Conservation (phyloP, 2,113 vertebrate species). For the Tenebrosternarchus preto region DNA sequence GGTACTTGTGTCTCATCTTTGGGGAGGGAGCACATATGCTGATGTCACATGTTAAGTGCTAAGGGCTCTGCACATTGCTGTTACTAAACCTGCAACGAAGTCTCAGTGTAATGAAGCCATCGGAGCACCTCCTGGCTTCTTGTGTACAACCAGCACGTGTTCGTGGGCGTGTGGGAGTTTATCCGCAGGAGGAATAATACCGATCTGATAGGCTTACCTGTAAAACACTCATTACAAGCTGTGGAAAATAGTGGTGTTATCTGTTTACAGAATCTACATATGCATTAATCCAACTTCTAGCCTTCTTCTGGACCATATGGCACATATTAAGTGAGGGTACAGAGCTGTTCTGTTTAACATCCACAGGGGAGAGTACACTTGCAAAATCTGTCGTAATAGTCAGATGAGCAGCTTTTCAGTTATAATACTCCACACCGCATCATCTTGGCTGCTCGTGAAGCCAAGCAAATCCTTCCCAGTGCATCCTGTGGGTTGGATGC, state of each 20-base stretch:
- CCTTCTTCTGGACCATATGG: too few relatives aligned
- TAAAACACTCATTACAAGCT: background rate
- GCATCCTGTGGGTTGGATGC: too few relatives aligned
- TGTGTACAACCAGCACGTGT: background rate
- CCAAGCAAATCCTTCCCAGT: too few relatives aligned
- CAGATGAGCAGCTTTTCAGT: too few relatives aligned
- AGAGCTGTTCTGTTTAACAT: too few relatives aligned
- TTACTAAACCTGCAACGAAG: constrained; percentile 14
- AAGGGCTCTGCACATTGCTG: background rate
- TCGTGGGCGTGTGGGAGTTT: background rate
- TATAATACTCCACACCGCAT: too few relatives aligned
- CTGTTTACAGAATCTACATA: too few relatives aligned
- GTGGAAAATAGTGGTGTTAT: background rate
- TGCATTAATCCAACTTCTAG: too few relatives aligned
- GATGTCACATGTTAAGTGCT: background rate
- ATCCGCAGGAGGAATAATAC: background rate
- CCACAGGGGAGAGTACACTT: too few relatives aligned
- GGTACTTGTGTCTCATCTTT: background rate
- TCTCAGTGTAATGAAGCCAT: constrained; percentile 25
- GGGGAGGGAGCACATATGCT: constrained; percentile 18
- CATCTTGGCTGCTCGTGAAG: too few relatives aligned
- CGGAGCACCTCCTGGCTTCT: background rate
- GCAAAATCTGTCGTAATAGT: too few relatives aligned
- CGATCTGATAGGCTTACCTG: background rate
- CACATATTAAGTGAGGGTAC: too few relatives aligned